Base-by-base conservation (phyloP, 1,140 invertebrate genomes). In the Argopecten irradians region DNA sequence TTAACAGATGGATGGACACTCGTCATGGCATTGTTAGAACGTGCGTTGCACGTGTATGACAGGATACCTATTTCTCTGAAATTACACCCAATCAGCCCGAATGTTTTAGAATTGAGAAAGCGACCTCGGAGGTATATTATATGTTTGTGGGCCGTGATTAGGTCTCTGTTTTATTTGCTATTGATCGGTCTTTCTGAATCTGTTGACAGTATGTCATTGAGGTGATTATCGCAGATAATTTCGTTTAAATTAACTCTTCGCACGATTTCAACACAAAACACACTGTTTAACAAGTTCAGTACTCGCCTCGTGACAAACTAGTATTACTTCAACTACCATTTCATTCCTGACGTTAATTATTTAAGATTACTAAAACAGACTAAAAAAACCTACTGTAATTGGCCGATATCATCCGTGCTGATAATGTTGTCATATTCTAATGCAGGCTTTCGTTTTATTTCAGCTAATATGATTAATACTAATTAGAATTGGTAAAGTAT, bases 161-260 rank as follows among this genome's bases (percentile, higher is more conserved):
- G n/a, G 55, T 3, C 55, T 71, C 3, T 71, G 55, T 71, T 28
- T 71, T 71, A 71, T 55, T 55, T 55, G 8, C 14, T 71, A 71
- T 71, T 11, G 55, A 71, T 71, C 28, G n/a, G 55, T 28, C 55
- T 71, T 28, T 22, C 55, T 71, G 55, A 71, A 71, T 71, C 55
- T 71, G 55, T 71, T 71, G 55, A 71, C 22, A 28, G 22, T n/a
- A n/a, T 71, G 16, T 71, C 55, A 71, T 71, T 71, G 55, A 11
- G 55, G 22, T n/a, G 55, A 71, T 71, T 71, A 71, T 71, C 55
- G 28, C 55, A 71, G 55, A 71, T 71, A 71, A 71, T 71, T 71
- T 71, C 55, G 55, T 71, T 71, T 71, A 71, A 71, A 71, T 71
- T 71, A 71, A 71, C 55, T 71, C 55, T 71, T 71, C 22, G 55